Percentiles rank a stretch among this genome's conserved stretches.
phyloP scores from a whole-genome alignment of 2,113 vertebrate genomes.

The Neotoma lepida region DNA sequence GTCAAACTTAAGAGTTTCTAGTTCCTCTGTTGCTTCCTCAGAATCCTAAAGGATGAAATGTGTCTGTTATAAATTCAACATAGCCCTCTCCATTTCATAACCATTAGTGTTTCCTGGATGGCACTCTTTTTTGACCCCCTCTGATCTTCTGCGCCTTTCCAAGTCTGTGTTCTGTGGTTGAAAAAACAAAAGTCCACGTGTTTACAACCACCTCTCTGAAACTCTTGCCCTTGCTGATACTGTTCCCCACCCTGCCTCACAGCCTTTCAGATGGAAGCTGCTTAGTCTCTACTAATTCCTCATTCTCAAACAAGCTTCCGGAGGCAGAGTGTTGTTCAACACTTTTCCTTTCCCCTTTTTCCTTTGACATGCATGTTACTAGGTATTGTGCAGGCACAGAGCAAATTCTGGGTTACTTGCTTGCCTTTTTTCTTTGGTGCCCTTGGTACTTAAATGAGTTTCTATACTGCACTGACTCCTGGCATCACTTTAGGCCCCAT shows the following conservation, averaged over 20 bases:
- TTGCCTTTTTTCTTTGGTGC: background rate
- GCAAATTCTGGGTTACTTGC: background rate
- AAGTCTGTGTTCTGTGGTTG: slow-evolving; percentile 36
- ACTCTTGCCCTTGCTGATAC: background rate
- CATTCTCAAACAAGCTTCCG: slow-evolving; percentile 33
- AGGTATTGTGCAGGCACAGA: background rate
- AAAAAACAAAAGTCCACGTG: slow-evolving; percentile 7
- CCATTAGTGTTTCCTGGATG: background rate
- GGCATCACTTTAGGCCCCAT: background rate
- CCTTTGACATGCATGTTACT: slow-evolving; percentile 6
- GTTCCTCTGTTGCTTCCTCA: slow-evolving; percentile 68
- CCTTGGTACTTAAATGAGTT: background rate
- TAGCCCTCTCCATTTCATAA: slow-evolving; percentile 46
- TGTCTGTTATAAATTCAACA: slow-evolving; percentile 36
- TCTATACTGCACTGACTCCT: background rate
- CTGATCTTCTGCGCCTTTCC: background rate
- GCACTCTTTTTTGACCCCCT: background rate
- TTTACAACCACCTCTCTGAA: slow-evolving; percentile 31
- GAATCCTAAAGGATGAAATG: slow-evolving; percentile 54
- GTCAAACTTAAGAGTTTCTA: slow-evolving; percentile 60
- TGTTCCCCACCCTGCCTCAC: slow-evolving; percentile 3
- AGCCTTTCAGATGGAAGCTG: slow-evolving; percentile 37
- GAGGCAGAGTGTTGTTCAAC: slow-evolving; percentile 10
- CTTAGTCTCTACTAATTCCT: slow-evolving; percentile 37
- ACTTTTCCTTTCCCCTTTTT: background rate